Percentiles rank a stretch among this genome's conserved stretches.
Evolutionary conservation across 2,888 invertebrate species (phyloP).

Genomic region (Spodoptera picta): DNA sequence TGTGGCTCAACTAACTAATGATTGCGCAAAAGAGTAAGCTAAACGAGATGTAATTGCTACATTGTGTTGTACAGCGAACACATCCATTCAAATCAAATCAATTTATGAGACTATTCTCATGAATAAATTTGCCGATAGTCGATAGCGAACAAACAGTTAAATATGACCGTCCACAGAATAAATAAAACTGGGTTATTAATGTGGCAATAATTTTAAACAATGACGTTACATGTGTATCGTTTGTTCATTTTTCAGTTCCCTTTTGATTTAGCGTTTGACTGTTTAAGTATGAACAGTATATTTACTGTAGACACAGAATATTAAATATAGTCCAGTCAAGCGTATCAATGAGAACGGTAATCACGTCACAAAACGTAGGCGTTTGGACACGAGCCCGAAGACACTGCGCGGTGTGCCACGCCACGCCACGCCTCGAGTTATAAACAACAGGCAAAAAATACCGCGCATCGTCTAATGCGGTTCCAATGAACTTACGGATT

Average conservation of each 20-base stretch:
- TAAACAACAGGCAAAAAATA: slow-evolving; percentile 63
- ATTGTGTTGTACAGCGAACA: slow-evolving; percentile 27
- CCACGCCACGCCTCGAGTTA: slow-evolving; percentile 70
- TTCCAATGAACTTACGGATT: slow-evolving; percentile 57
- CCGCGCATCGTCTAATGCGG: slow-evolving; percentile 20
- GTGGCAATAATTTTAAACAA: too few species aligned
- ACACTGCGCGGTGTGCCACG: slow-evolving; percentile 62
- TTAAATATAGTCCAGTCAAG: slow-evolving; percentile 46
- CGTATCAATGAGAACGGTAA: slow-evolving; percentile 54
- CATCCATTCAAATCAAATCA: slow-evolving; percentile 44
- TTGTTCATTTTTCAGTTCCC: too few species aligned
- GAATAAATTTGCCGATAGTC: slow-evolving; percentile 12
- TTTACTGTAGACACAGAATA: slow-evolving; percentile 39
- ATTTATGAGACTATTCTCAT: slow-evolving; percentile 26
- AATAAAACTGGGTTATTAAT: background rate
- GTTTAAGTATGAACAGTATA: slow-evolving; percentile 14
- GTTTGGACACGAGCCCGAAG: slow-evolving; percentile 71
- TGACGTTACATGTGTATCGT: too few species aligned
- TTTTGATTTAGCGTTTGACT: too few species aligned
- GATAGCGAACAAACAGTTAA: slow-evolving; percentile 1
- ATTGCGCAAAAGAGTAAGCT: slow-evolving; percentile 19
- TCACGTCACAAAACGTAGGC: slow-evolving; percentile 60
- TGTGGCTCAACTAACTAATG: background rate
- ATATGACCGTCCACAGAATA: background rate
- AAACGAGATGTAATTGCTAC: slow-evolving; percentile 36